phyloP scores from a whole-genome alignment of 2,888 invertebrate species.

The Autographa gamma region DNA sequence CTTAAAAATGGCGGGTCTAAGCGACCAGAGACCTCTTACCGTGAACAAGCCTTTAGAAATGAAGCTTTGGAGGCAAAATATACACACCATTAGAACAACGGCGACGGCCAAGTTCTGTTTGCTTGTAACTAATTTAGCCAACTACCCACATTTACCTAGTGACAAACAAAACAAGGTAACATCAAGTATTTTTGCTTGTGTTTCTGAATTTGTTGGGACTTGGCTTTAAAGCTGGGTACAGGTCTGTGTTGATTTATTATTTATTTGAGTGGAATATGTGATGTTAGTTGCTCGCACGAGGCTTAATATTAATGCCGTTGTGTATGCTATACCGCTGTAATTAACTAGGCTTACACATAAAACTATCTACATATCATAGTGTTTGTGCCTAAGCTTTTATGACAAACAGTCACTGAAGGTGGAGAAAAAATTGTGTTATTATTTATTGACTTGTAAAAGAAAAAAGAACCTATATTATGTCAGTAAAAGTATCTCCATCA shows the following conservation, averaged over 20 bases:
- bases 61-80: background rate
- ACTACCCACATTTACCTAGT: slow-evolving; percentile 24
- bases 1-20: background rate
- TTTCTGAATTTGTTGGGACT: slow-evolving; percentile 28
- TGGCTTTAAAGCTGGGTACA: background rate
- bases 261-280: background rate
- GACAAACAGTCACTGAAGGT: too few relatives aligned
- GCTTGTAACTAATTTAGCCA: slow-evolving; percentile 33
- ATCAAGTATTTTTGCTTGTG: slow-evolving; percentile 30
- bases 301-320: background rate
- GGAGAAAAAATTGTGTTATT: too few relatives aligned
- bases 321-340: background rate
- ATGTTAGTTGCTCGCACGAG: background rate
- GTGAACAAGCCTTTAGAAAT: background rate
- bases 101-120: slow-evolving; percentile 15
- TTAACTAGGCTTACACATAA: background rate
- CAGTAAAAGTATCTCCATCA: too few relatives aligned
- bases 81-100: slow-evolving; percentile 10
- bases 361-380: too few relatives aligned
- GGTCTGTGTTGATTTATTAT: background rate
- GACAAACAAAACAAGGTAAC: slow-evolving; percentile 32
- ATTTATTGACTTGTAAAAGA: too few relatives aligned
- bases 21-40: background rate
- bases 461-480: too few relatives aligned
- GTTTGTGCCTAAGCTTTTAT: too few relatives aligned